Evolutionary conservation across 2,888 invertebrate species (phyloP), one percentile per base, ranked within the genome.

Genomic region (Latheticus oryzae): DNA sequence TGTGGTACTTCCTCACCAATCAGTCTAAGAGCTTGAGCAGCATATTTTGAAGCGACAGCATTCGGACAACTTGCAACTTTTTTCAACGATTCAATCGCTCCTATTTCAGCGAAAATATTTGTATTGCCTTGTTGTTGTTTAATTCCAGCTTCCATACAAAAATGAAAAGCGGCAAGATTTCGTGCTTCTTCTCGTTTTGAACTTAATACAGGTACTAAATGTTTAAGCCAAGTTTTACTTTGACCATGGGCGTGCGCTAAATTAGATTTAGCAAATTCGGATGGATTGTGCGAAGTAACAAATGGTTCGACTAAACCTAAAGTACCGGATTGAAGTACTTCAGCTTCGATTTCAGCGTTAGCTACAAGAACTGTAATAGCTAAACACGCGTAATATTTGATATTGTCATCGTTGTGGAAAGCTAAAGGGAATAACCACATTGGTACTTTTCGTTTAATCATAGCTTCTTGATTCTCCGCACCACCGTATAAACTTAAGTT

Each of bases 81-180:
- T 76, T 97, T 98, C 69, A 99, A 82, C 0, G 97, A 92, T 70
- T 95, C 95, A 61, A 98, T 91, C 0, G 97, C 97, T 47, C 94
- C 95, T 65, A 99, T 97, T 79, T 95, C 94, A 59, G 89, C 84
- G 76, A 97, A 97, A 72, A 96, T 91, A 77, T 90, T 89, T 0
- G 93, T 93, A 62, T 93, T 93, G 2, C 92, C 92, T 77, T 95
- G 95, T 69, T 91, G 90, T 70, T 95, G 93, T 78, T 98, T 98
- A 50, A 99, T 97, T 23, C 95, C 95, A 5, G 98, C 97, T 79
- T 99, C 99, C 96, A 99, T 97, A 74, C 97, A 97, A 78, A 97
- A 93, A 76, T 99, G 99, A 77, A 98, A 99, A 21, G 98, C 97
- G 2, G 97, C 98, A 68, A 99, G 81, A 76, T 95, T 96, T 71